A percentile compares a stretch with the other conserved stretches of the same genome.
Conservation (phyloP, 2,888 invertebrate genomes). For the Troides aeacus region DNA sequence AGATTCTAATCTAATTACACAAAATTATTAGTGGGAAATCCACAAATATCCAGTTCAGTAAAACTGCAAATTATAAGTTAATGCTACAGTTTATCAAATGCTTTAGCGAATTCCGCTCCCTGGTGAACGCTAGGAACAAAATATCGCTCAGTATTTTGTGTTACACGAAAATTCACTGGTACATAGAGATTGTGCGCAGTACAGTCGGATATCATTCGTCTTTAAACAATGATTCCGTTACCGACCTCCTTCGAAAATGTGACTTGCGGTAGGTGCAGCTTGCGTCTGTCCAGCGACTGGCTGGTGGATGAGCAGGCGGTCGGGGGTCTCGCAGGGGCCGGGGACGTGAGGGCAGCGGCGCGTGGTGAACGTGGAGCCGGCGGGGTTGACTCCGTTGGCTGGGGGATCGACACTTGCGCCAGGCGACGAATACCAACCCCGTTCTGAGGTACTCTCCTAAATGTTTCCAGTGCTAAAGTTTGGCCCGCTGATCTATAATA, state of each 20-base stretch:
- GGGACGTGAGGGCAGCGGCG: constrained; percentile 58
- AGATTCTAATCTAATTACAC: neutral
- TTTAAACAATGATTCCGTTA: constrained; percentile 90
- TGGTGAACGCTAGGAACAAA: too few species aligned
- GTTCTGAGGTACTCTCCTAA: constrained; percentile 79
- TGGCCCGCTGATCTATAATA: constrained; percentile 84
- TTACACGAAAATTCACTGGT: too few species aligned
- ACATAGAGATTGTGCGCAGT: too few species aligned
- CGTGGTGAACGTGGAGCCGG: constrained; percentile 68
- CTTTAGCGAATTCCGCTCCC: neutral
- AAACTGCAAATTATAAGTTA: neutral
- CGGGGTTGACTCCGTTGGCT: constrained; percentile 63
- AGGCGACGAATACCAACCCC: constrained; percentile 56
- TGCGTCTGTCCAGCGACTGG: constrained; percentile 80
- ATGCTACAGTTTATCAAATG: neutral
- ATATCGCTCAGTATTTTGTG: too few species aligned
- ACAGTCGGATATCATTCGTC: too few species aligned
- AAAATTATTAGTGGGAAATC: neutral
- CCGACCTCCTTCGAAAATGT: constrained; percentile 95
- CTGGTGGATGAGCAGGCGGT: constrained; percentile 86
- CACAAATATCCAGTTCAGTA: neutral
- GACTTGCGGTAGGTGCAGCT: constrained; percentile 88
- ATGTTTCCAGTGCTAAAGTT: constrained; percentile 85
- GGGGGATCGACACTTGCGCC: constrained; percentile 56
- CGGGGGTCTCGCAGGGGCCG: constrained; percentile 79